Base-by-base conservation (phyloP, 2,797 vertebrate species). In the Lophotriccus pileatus region DNA sequence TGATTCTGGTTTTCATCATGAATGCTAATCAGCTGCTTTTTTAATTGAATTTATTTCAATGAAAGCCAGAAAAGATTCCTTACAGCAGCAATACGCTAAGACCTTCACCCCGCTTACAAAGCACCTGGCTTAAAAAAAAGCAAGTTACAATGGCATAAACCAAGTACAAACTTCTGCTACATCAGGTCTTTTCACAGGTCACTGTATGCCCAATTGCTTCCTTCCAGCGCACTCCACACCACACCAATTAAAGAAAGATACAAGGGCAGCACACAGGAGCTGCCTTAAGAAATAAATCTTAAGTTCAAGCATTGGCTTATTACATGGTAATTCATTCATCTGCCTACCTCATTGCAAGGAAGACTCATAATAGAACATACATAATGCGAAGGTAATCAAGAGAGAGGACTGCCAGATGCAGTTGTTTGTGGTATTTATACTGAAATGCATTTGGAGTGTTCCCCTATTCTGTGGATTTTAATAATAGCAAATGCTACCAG, bases 181-280 rank as follows among this genome's bases (percentile, higher is more conserved):
- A 43, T 13, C 36, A 47, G 7, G 20, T 50, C 50, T 77, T 87
- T 59, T 77, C 37, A 47, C 2, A 8, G n/a, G 21, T 73, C 27
- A 18, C 8, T 25, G 5, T 22, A 39, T 1, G 8, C 24, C 4
- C 16, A 21, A 0, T 7, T 74, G 27, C 37, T 77, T 37, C 49
- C 52, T 77, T 80, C 58, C 60, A 52, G 24, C 17, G 66, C 4
- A 1, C 30, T 55, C 56, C 25, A 44, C 9, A 24, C 10, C 11
- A 12, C 2, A 1, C 2, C 34, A 56, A n/a, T 12, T 46, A 37
- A 78, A 4, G 2, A 14, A 75, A 64, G 3, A 49, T 1, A 7
- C 3, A n/a, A 34, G 17, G 20, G 13, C 1, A 4, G 46, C 46
- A 67, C 24, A 30, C 2, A 34, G 41, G 32, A 53, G 22, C 39